Evolutionary conservation across 1,140 invertebrate species (phyloP), one percentile per base, ranked within the genome.

Genomic region (Probaryconus sp.): DNA sequence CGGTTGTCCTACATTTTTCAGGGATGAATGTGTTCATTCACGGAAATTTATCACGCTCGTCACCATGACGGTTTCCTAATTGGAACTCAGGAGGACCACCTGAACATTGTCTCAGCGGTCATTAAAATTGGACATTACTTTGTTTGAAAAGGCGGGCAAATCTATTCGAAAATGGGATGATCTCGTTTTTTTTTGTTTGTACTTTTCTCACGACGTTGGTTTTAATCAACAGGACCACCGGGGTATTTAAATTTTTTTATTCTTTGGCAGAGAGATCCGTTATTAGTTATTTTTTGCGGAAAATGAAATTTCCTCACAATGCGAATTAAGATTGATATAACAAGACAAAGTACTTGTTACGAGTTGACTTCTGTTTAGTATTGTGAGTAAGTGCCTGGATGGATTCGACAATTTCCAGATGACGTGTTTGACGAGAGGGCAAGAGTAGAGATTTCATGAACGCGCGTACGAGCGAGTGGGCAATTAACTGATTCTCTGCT

Each of bases 401-500:
- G 51, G 17, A 63, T 67, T 71, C 37, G 56, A 56, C 53, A 21
- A 43, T 76, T 78, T 78, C 72, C 77, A 65, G 73, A 53, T 48
- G 77, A 73, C 72, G 45, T 68, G 53, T 55, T 72, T 38, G 53
- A 76, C 55, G 50, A 74, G 77, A 55, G 68, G 20, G 55, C 38
- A 28, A 45, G 56, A 70, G 73, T 55, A 47, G 47, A 40, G 60
- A 65, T 65, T 53, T 73, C 56, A 51, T 48, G 68, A 64, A 69
- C 56, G 56, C 68, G 53, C 31, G 58, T 45, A 60, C 67, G 55
- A 56, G 55, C 61, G 60, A 48, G 38, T 35, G 47, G 58, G 68
- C 68, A 72, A 64, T 64, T 64, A 72, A 63, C 68, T 64, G 69
- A 60, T 60, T 65, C 61, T 65, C 51, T 65, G n/a, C 24, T 21